Conservation (phyloP, 2,797 vertebrate species). For the Hemibagrus guttatus region DNA sequence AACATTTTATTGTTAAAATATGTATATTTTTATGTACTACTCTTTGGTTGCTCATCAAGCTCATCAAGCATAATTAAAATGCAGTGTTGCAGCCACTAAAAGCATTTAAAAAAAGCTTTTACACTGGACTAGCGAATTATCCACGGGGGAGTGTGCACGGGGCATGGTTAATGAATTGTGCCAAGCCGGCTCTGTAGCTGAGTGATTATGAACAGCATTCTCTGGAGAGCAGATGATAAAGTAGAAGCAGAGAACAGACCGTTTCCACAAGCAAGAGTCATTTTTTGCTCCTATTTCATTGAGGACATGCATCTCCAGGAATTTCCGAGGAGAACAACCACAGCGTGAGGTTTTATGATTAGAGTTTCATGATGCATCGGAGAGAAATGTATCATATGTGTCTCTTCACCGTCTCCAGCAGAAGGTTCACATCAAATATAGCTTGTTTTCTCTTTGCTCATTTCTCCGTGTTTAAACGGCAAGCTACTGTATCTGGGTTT, state of each 20-base stretch:
- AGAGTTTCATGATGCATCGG: not conserved
- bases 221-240: slow-evolving; percentile 47
- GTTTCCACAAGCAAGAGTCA: slow-evolving; percentile 8
- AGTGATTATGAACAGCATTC: slow-evolving; percentile 34
- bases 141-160: slow-evolving; percentile 27
- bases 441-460: not conserved
- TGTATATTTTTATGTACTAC: not conserved
- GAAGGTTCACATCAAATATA: not conserved
- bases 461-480: not conserved
- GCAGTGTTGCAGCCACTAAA: slow-evolving; percentile 2
- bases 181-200: slow-evolving; percentile 29
- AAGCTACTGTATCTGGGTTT: not conserved
- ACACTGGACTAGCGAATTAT: slow-evolving; percentile 48
- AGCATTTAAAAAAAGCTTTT: slow-evolving; percentile 49
- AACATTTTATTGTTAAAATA: not conserved
- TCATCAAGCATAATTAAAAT: slow-evolving; percentile 25
- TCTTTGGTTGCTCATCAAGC: slow-evolving; percentile 23
- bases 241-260: slow-evolving; percentile 10
- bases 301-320: not conserved
- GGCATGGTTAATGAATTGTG: slow-evolving; percentile 53
- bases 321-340: not conserved
- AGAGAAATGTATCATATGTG: not conserved
- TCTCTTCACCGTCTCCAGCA: not conserved
- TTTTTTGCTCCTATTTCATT: not conserved
- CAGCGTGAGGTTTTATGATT: not conserved